Evolutionary conservation across 64 coral and sea anemone genomes (phyloP).

Genomic region (Hydrozoanthus tunicans): DNA sequence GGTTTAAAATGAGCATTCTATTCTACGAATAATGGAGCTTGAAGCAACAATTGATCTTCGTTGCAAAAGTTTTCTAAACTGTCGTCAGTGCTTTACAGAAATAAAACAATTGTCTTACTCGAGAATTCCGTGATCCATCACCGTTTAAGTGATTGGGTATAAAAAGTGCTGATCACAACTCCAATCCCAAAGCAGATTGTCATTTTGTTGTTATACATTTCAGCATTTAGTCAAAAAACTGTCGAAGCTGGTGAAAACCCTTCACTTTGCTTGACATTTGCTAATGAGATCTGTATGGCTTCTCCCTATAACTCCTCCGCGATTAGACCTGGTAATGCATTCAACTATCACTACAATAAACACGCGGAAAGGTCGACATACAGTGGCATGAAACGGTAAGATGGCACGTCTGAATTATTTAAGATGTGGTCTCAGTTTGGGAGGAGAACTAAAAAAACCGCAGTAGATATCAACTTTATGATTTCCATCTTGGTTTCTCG

Average conservation of each 20-base stretch:
- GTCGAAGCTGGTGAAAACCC: conserved; percentile 84
- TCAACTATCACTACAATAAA: background rate
- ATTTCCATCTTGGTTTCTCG: conserved; percentile 24
- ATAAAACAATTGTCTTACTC: conserved; percentile 58
- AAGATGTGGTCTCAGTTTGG: background rate
- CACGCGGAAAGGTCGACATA: background rate
- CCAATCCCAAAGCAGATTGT: conserved; percentile 70
- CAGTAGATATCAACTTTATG: conserved; percentile 5
- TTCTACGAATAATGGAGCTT: background rate
- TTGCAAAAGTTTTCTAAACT: conserved; percentile 14
- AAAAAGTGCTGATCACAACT: conserved; percentile 46
- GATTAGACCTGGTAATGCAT: conserved; percentile 27
- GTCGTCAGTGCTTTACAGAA: conserved; percentile 50
- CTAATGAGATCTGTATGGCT: conserved; percentile 94
- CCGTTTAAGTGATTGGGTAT: conserved; percentile 32
- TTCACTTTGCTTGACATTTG: conserved; percentile 86
- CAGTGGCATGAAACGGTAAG: background rate
- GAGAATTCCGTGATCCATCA: conserved; percentile 56
- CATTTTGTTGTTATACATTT: conserved; percentile 79
- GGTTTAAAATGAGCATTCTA: conserved; percentile 39
- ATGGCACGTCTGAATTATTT: conserved; percentile 38
- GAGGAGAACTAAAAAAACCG: conserved; percentile 13
- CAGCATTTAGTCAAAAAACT: conserved; percentile 89
- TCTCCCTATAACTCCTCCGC: conserved; percentile 38
- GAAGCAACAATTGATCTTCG: background rate